These are phyloP conservation scores for Enteromius paludinosus DNA, from an alignment of 2,797 vertebrate genomes.

Conservation along the genomic window DNA sequence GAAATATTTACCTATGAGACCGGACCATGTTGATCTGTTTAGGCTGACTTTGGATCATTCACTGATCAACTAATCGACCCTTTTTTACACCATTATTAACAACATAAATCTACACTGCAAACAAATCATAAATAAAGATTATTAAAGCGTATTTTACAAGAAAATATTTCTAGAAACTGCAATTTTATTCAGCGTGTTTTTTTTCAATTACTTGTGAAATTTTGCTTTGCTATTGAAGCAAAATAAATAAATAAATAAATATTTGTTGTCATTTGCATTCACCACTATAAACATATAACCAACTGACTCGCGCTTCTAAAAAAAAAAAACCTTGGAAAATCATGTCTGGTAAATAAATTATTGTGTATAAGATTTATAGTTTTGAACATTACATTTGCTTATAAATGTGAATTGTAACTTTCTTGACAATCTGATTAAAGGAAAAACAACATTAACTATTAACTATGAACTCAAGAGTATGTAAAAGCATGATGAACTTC, in stretches of 20 bases:
- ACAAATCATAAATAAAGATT: background rate
- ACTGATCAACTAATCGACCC: background rate
- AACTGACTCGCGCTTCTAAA: background rate
- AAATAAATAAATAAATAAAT: background rate
- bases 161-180: background rate
- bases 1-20: slow-evolving; percentile 10
- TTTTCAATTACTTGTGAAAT: background rate
- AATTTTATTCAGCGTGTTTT: background rate
- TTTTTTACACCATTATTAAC: background rate
- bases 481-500: background rate
- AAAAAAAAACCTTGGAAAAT: background rate
- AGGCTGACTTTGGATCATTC: background rate
- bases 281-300: background rate
- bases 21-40: background rate
- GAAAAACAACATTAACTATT: background rate
- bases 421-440: background rate
- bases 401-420: slow-evolving; percentile 10
- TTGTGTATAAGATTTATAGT: background rate
- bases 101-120: background rate
- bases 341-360: background rate
- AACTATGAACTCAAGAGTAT: background rate
- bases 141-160: background rate
- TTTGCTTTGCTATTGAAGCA: background rate
- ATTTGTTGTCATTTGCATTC: background rate
- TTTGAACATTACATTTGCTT: background rate